Conservation (phyloP, 2,113 vertebrate genomes). For the Hypanus sabinus region DNA sequence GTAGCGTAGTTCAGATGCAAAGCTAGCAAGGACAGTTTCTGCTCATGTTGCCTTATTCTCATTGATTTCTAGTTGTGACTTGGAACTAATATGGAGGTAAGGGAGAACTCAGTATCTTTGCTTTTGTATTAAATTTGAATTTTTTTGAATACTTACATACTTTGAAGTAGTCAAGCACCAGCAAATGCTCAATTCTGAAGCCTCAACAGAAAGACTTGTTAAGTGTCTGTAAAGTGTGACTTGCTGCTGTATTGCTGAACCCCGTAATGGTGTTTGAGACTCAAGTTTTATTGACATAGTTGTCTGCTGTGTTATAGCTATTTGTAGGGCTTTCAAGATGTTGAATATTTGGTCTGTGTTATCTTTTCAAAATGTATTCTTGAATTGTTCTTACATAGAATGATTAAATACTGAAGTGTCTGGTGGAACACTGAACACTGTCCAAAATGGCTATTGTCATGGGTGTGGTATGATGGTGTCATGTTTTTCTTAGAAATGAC, state of each 20-base stretch:
- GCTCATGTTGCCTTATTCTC: not conserved
- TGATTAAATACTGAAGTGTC: not conserved
- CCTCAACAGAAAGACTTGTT: not conserved
- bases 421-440: not conserved
- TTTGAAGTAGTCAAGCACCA: not conserved
- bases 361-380: not conserved
- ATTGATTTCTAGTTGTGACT: not conserved
- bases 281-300: not conserved
- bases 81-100: conserved; percentile 37
- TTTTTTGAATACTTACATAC: not conserved
- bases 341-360: not conserved
- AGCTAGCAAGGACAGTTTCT: not conserved
- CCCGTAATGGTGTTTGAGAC: not conserved
- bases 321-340: not conserved
- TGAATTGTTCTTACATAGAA: not conserved
- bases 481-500: not conserved
- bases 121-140: not conserved
- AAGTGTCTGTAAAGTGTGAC: not conserved
- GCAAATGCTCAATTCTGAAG: not conserved
- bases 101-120: not conserved
- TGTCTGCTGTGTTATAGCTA: not conserved
- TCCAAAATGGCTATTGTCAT: not conserved
- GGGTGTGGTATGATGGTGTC: not conserved
- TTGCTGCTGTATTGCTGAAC: not conserved
- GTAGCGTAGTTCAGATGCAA: not conserved